Evolutionary conservation across 2,888 invertebrate genomes (phyloP).

Genomic region (Drosophila cracens): DNA sequence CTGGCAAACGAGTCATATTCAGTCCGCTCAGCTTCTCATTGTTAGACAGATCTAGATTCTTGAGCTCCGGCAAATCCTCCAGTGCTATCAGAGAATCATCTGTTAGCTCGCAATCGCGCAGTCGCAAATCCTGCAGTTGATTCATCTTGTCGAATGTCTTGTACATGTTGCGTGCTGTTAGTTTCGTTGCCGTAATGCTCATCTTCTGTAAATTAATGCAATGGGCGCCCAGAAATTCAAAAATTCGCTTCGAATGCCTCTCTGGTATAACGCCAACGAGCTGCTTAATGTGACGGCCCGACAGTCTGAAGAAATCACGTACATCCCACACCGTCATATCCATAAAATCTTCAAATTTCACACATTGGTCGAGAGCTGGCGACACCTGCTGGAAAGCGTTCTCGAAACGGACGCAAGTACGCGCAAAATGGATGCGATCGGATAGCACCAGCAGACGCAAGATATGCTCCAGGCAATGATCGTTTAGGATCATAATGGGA

Average conservation of each 20-base stretch:
- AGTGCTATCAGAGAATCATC: conserved; percentile 25
- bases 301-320: conserved; percentile 59
- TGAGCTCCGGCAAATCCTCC: conserved; percentile 29
- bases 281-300: conserved; percentile 33
- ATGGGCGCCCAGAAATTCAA: conserved; percentile 28
- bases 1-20: conserved; percentile 20
- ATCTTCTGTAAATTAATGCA: conserved; percentile 36
- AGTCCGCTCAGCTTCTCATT: conserved; percentile 33
- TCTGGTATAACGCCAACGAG: conserved; percentile 37
- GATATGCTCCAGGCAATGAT: conserved; percentile 64
- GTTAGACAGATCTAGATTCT: conserved; percentile 37
- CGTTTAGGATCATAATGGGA: conserved; percentile 53
- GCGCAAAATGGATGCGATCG: conserved; percentile 68
- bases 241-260: conserved; percentile 22
- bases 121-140: conserved; percentile 22
- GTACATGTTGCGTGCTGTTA: conserved; percentile 5
- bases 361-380: conserved; percentile 27
- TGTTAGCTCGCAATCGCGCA: conserved; percentile 28
- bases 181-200: conserved; percentile 1
- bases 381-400: conserved; percentile 46
- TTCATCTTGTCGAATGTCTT: conserved; percentile 32
- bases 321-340: conserved; percentile 65
- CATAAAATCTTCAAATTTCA: conserved; percentile 25
- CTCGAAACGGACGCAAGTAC: conserved; percentile 61
- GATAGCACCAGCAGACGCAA: conserved; percentile 20